A percentile compares a stretch with the other conserved stretches of the same genome.
phyloP scores from a whole-genome alignment of 2,888 invertebrate genomes.

The Muschampia plurimacula region DNA sequence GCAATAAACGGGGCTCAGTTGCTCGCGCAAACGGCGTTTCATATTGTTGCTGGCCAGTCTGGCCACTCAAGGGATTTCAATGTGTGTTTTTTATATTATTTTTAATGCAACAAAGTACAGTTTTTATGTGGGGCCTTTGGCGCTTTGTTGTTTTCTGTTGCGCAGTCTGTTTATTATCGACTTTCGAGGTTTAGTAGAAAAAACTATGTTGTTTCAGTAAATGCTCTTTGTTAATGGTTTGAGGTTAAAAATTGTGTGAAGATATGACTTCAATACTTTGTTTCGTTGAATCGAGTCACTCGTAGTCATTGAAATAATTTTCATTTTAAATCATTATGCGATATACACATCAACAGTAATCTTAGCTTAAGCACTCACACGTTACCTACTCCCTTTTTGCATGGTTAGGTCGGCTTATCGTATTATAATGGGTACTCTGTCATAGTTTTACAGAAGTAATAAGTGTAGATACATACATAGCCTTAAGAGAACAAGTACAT shows the following conservation, averaged over 20 bases:
- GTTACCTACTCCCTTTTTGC: too few species aligned
- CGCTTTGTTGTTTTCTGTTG: conserved; percentile 16
- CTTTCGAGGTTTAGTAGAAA: conserved; percentile 26
- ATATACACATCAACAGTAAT: too few species aligned
- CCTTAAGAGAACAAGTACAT: too few species aligned
- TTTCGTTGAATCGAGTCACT: too few species aligned
- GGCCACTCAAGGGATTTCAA: conserved; percentile 33
- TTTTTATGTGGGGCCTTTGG: conserved; percentile 16
- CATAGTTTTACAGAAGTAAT: too few species aligned
- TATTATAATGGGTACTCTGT: too few species aligned
- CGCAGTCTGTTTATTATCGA: conserved; percentile 19
- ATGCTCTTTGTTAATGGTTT: conserved; percentile 3
- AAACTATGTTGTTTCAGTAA: conserved; percentile 1
- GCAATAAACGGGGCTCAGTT: conserved; percentile 55
- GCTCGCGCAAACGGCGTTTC: conserved; percentile 44
- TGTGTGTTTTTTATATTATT: conserved; percentile 34
- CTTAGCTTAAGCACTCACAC: too few species aligned
- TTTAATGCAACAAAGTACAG: conserved; percentile 34
- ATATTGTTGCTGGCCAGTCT: conserved; percentile 37
- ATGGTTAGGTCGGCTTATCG: too few species aligned
- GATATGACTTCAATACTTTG: too few species aligned
- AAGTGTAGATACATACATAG: too few species aligned
- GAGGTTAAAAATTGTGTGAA: neutral
- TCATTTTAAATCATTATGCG: too few species aligned
- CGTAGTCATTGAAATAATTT: too few species aligned